phyloP scores from a whole-genome alignment of 53 echinoderm and acorn worm species.

The Holothuria scabra region DNA sequence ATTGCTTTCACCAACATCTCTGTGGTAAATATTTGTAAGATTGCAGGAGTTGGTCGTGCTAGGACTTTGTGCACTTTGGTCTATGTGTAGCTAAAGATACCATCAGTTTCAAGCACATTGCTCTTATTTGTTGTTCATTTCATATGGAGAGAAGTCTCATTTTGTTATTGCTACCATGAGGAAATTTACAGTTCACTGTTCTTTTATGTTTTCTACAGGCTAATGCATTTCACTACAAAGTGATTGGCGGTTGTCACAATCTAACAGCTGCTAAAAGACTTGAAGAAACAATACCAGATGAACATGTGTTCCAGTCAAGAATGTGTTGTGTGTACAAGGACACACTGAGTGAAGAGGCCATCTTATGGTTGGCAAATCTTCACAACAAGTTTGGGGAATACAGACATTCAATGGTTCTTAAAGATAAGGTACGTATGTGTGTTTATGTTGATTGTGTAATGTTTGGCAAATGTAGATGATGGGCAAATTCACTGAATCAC shows the following conservation, averaged over 20 bases:
- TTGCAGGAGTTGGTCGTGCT: too few species aligned
- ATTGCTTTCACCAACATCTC: too few species aligned
- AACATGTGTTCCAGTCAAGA: slow-evolving; percentile 27
- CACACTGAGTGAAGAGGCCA: slow-evolving; percentile 1
- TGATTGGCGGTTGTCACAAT: slow-evolving; percentile 35
- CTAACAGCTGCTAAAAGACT: slow-evolving; percentile 15
- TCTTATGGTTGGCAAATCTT: slow-evolving; percentile 8
- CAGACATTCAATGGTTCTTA: slow-evolving; percentile 35
- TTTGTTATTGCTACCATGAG: background rate
- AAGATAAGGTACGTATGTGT: slow-evolving; percentile 23
- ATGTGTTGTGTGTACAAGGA: slow-evolving; percentile 34
- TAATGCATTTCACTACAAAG: slow-evolving; percentile 39
- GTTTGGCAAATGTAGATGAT: too few species aligned
- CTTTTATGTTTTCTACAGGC: background rate
- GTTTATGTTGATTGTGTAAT: too few species aligned
- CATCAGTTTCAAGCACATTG: too few species aligned
- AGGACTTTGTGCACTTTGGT: too few species aligned
- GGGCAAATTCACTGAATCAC: too few species aligned
- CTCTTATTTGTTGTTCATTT: too few species aligned
- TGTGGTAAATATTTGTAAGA: too few species aligned
- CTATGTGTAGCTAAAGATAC: too few species aligned
- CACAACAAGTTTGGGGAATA: slow-evolving; percentile 30
- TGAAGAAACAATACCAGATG: slow-evolving; percentile 13
- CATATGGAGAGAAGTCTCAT: too few species aligned
- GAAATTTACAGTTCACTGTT: slow-evolving; percentile 1